A percentile compares a stretch with the other conserved stretches of the same genome.
Evolutionary conservation across 2,113 vertebrate genomes (phyloP).

Genomic region (Cynocephalus volans): DNA sequence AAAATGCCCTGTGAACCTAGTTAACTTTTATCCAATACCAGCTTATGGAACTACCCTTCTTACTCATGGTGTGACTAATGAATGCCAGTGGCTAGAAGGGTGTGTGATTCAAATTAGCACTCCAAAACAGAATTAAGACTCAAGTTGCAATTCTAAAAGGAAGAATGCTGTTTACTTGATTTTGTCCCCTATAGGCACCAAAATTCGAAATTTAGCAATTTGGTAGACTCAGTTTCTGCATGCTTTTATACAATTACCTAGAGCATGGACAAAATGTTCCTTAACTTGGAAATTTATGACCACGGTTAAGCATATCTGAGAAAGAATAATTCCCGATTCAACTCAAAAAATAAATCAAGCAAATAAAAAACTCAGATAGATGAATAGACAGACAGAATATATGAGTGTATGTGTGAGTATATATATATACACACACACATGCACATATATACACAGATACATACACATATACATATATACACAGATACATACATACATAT

Average conservation of each 20-base stretch:
- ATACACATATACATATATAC: background rate
- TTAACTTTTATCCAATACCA: background rate
- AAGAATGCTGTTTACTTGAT: background rate
- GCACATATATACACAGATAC: background rate
- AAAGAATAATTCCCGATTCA: background rate
- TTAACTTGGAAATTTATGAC: background rate
- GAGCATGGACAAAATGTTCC: background rate
- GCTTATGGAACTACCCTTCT: background rate
- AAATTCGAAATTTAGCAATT: background rate
- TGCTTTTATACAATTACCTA: background rate
- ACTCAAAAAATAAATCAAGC: background rate
- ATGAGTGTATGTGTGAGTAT: too few relatives aligned
- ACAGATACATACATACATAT: background rate
- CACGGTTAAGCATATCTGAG: background rate
- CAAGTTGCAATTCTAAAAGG: background rate
- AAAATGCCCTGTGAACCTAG: background rate
- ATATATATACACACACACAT: background rate
- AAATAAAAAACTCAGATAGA: background rate
- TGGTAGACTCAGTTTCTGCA: background rate
- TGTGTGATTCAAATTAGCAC: background rate
- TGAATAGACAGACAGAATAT: background rate
- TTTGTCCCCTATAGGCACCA: background rate
- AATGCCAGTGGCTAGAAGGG: background rate
- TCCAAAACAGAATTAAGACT: background rate
- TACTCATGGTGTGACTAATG: background rate